phyloP scores from a whole-genome alignment of 2,797 vertebrate species.

The Galagoides demidoff region DNA sequence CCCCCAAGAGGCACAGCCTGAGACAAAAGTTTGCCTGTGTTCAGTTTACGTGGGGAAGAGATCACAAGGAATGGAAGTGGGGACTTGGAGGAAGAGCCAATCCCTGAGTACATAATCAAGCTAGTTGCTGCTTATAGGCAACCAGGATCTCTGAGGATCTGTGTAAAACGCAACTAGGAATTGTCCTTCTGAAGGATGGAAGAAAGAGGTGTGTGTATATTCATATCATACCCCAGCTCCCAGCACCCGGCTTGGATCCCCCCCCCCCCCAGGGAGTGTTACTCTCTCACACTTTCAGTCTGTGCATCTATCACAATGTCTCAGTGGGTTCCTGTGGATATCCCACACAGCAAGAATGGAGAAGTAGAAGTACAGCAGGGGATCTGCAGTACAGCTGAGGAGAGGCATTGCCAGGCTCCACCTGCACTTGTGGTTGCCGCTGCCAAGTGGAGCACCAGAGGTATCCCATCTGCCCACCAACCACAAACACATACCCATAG shows the following conservation, averaged over 20 bases:
- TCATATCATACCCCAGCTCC: neutral
- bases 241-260: neutral
- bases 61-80: neutral
- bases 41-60: neutral
- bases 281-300: neutral
- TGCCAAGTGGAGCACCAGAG: neutral
- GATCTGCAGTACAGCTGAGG: neutral
- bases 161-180: neutral
- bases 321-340: neutral
- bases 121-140: neutral
- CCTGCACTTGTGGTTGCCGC: neutral
- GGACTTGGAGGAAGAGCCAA: neutral
- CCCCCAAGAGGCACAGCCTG: neutral
- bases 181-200: neutral
- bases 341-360: neutral
- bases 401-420: neutral
- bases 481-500: neutral
- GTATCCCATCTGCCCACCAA: neutral
- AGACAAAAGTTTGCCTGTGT: neutral
- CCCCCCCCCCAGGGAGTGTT: neutral
- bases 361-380: neutral
- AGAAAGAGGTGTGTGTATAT: neutral
- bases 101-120: neutral
- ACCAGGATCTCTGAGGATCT: neutral
- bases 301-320: neutral